Base-by-base conservation (phyloP, 2,797 vertebrate genomes). In the Pipistrellus pygmaeus region DNA sequence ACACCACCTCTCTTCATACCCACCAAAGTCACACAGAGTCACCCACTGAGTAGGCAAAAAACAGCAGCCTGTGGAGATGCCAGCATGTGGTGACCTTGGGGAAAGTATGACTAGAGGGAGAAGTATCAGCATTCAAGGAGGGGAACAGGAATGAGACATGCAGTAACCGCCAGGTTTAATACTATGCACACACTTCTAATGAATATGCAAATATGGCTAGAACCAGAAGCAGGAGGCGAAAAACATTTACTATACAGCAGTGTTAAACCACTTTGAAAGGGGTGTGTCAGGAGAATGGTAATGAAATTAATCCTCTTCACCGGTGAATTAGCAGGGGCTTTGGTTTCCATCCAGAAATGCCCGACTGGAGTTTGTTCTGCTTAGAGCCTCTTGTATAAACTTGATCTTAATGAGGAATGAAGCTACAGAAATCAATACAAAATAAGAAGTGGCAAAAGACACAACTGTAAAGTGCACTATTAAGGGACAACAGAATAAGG, bases 251-350 rank as follows among this genome's bases (percentile, higher is more conserved):
- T 91, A 83, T 95, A 90, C 60, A 86, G 91, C 82, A 51, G 46
- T 44, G 93, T 81, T 96, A 94, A 96, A 81, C 94, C 91, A 86
- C 91, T 95, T 93, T 97, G 95, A 94, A 97, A 96, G 96, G 91
- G 97, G 95, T 95, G 96, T 97, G 96, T 96, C 96, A 35, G 85
- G 83, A 88, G 82, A 94, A 92, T 78, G 73, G 95, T 85, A 93
- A 97, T 97, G 94, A 94, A 95, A 96, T 97, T 94, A 97, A 96
- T 95, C 96, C 93, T 96, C 87, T 95, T 96, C 94, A 96, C 97
- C 96, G 97, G 94, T 96, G 96, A 97, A 95, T 95, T 95, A 90
- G 83, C 85, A 92, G 91, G 69, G 66, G 85, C 75, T 95, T 95
- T 96, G 96, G 95, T 95, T 44, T 93, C 78, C 27, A 85, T 94